Evolutionary conservation across 2,797 vertebrate species (phyloP).

Genomic region (Sarcophilus harrisii): DNA sequence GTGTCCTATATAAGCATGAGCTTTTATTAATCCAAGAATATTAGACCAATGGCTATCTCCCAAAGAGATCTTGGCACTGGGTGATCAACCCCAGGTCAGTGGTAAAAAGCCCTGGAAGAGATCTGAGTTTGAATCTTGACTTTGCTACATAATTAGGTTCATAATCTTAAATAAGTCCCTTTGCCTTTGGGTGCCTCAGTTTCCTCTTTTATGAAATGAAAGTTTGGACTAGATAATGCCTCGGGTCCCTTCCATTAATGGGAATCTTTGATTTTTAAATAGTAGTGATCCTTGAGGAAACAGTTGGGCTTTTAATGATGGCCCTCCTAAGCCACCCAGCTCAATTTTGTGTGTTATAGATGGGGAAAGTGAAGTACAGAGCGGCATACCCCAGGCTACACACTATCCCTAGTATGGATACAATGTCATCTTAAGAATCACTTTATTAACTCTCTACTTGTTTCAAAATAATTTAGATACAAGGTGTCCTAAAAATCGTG

Average conservation of each 20-base stretch:
- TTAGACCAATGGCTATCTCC: not conserved
- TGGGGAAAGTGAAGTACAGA: not conserved
- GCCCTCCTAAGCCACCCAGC: not conserved
- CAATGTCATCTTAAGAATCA: not conserved
- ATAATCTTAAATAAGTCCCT: not conserved
- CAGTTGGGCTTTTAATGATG: not conserved
- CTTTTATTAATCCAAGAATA: not conserved
- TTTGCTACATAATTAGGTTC: not conserved
- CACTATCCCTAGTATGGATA: not conserved
- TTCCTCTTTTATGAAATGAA: not conserved
- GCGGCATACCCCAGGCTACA: not conserved
- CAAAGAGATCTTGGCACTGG: not conserved
- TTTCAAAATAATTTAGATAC: not conserved
- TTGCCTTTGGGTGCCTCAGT: not conserved
- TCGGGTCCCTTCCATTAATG: not conserved
- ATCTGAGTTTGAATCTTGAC: not conserved
- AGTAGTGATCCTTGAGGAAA: not conserved
- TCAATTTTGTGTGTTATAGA: not conserved
- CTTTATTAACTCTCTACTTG: not conserved
- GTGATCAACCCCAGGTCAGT: not conserved
- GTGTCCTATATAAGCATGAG: not conserved
- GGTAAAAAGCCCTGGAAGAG: not conserved
- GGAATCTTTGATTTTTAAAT: not conserved
- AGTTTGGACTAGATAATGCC: not conserved
- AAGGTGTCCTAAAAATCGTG: not conserved